A percentile compares a stretch with the other conserved stretches of the same genome.
Conservation (phyloP, 2,113 vertebrate species). For the Mesitornis unicolor region DNA sequence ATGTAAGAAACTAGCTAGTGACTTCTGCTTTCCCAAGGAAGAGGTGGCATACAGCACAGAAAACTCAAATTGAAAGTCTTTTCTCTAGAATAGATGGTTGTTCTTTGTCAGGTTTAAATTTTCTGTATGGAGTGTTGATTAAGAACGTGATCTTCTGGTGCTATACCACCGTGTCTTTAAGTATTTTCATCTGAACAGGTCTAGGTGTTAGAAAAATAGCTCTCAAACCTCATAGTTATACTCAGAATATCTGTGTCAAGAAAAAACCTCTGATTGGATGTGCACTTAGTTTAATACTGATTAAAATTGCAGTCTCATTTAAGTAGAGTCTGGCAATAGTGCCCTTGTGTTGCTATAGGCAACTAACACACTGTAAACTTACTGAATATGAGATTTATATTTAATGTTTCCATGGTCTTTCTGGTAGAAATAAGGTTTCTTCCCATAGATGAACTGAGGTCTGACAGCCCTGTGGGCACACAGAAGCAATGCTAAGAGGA, state of each 20-base stretch:
- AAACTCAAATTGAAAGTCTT: neutral
- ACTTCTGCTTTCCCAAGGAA: neutral
- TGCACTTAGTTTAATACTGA: neutral
- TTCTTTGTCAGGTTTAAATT: neutral
- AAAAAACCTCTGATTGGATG: neutral
- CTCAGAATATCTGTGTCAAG: neutral
- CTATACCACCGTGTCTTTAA: neutral
- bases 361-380: neutral
- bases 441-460: neutral
- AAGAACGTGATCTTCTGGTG: neutral
- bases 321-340: neutral
- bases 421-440: neutral
- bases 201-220: neutral
- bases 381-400: neutral
- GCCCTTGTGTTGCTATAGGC: slow-evolving; percentile 14
- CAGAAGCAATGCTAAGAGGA: neutral
- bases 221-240: neutral
- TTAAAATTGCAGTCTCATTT: neutral
- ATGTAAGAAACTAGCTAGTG: neutral
- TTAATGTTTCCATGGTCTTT: neutral
- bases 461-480: neutral
- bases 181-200: neutral
- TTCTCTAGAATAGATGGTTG: neutral
- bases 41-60: neutral
- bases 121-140: neutral